These are phyloP conservation scores for Epinephelus cyanopodus DNA, from an alignment of 2,113 vertebrate genomes.

Conservation along the genomic window DNA sequence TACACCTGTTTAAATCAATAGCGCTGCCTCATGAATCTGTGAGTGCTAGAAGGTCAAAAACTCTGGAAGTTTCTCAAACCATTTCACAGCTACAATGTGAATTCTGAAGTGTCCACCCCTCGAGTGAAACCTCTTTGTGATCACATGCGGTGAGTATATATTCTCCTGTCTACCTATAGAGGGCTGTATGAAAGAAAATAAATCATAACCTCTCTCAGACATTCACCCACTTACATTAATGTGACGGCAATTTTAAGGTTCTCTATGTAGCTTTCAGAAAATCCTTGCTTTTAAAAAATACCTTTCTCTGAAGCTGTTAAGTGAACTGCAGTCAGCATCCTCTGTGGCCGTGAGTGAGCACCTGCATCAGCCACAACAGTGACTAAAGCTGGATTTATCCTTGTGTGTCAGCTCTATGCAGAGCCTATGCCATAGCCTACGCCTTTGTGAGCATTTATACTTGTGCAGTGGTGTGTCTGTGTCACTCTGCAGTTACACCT, in stretches of 20 bases:
- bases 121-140: constrained; percentile 4
- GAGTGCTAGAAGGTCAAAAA: constrained; percentile 71
- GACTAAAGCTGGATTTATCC: no score
- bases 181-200: neutral
- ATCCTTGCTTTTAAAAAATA: no score
- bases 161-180: neutral
- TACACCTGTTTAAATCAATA: constrained; percentile 85
- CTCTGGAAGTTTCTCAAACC: constrained; percentile 53
- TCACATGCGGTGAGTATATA: neutral
- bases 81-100: constrained; percentile 41
- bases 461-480: no score
- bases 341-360: no score
- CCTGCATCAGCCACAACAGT: no score
- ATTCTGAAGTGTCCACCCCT: constrained; percentile 44
- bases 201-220: neutral
- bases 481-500: no score
- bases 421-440: no score
- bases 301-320: no score
- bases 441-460: no score
- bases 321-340: no score
- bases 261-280: no score
- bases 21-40: constrained; percentile 78
- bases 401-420: no score
- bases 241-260: neutral
- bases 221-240: neutral